Evolutionary conservation across 1,140 invertebrate species (phyloP).

Genomic region (Saccostrea glomerata): DNA sequence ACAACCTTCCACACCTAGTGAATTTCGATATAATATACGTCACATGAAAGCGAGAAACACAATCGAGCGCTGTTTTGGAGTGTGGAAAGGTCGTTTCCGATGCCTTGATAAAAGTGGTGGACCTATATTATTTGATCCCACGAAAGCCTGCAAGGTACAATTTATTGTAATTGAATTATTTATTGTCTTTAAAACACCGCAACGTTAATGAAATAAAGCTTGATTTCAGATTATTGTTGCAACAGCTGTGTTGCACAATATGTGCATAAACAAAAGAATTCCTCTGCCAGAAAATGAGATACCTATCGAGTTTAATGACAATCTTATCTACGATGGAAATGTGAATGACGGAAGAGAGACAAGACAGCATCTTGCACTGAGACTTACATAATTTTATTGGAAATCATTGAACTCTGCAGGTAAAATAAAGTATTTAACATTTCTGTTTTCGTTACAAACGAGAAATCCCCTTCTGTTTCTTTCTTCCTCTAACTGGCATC

Average conservation of each 20-base stretch:
- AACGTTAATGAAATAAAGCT: not conserved
- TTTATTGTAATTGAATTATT: not conserved
- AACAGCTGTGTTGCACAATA: not conserved
- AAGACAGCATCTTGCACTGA: not conserved
- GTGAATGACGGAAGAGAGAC: not conserved
- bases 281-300: too few relatives aligned
- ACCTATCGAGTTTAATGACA: too few relatives aligned
- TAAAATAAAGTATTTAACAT: not conserved
- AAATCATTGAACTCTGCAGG: not conserved
- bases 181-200: not conserved
- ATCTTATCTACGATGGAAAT: not conserved
- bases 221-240: not conserved
- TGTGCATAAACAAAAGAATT: not conserved
- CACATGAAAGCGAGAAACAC: not conserved
- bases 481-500: too few relatives aligned
- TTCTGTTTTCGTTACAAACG: not conserved
- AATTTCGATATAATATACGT: not conserved
- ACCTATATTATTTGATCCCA: constrained; percentile 2
- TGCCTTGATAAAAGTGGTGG: not conserved
- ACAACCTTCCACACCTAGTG: not conserved
- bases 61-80: not conserved
- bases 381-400: not conserved
- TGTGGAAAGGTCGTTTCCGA: not conserved
- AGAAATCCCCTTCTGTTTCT: too few relatives aligned
- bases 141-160: not conserved